Percentiles rank a stretch among this genome's conserved stretches.
These are phyloP conservation scores for Ophiothrix spiculata DNA, from an alignment of 35 echinoderm and acorn worm genomes.

Conservation along the genomic window DNA sequence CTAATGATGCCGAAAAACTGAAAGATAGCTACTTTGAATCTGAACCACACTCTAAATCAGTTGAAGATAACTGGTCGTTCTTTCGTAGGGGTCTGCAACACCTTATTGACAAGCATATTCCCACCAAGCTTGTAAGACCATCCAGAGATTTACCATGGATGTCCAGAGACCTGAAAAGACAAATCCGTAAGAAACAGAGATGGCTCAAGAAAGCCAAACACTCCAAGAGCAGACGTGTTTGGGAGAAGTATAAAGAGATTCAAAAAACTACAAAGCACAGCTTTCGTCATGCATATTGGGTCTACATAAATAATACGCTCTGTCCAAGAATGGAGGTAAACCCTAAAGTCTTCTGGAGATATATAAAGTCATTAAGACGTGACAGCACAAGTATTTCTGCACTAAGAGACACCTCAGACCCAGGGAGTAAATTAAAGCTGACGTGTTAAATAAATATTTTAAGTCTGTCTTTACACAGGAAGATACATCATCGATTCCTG, in stretches of 20 bases:
- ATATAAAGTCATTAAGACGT: background rate
- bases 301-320: constrained; percentile 33
- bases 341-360: background rate
- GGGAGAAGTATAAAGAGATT: constrained; percentile 23
- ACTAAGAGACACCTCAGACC: background rate
- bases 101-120: constrained; percentile 34
- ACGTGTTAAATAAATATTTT: background rate
- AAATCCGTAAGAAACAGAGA: constrained; percentile 28
- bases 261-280: constrained; percentile 14
- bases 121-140: constrained; percentile 35
- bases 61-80: constrained; percentile 29
- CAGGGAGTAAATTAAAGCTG: background rate
- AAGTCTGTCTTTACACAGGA: background rate
- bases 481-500: background rate
- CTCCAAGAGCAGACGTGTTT: constrained; percentile 4
- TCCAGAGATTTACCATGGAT: constrained; percentile 39
- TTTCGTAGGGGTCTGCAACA: constrained; percentile 17
- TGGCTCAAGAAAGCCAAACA: constrained; percentile 37
- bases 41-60: background rate
- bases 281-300: constrained; percentile 11
- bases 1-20: constrained; percentile 20
- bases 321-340: constrained; percentile 28
- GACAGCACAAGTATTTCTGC: constrained; percentile 6
- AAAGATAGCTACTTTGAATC: constrained; percentile 16
- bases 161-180: constrained; percentile 23